A percentile compares a stretch with the other conserved stretches of the same genome.
phyloP scores from a whole-genome alignment of 2,888 invertebrate species.

The Nezara viridula region DNA sequence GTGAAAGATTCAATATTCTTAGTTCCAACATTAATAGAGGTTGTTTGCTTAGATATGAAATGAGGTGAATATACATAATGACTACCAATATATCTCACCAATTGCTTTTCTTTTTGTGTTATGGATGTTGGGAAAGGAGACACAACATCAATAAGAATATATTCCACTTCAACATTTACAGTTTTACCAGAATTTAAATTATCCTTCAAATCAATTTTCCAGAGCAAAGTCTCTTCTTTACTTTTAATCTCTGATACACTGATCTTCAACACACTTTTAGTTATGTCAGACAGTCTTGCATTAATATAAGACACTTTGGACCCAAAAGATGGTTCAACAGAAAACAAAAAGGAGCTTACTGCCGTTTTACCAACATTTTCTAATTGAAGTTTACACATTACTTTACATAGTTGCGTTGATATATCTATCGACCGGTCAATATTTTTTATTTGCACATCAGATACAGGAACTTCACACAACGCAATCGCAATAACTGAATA shows the following conservation, averaged over 20 bases:
- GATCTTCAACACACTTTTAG: constrained; percentile 68
- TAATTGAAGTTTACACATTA: constrained; percentile 82
- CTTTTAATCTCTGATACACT: constrained; percentile 72
- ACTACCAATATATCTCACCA: constrained; percentile 89
- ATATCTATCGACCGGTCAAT: constrained; percentile 90
- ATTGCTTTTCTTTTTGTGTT: constrained; percentile 92
- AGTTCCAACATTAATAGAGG: constrained; percentile 82
- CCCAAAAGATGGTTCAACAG: constrained; percentile 77
- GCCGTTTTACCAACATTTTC: constrained; percentile 85
- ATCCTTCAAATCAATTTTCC: constrained; percentile 75
- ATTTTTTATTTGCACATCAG: constrained; percentile 80
- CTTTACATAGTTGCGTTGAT: constrained; percentile 89
- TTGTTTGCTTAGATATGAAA: constrained; percentile 83
- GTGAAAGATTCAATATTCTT: constrained; percentile 86
- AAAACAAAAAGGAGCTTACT: constrained; percentile 79
- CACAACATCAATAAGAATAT: constrained; percentile 82
- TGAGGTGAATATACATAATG: constrained; percentile 90
- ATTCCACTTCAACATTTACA: constrained; percentile 75
- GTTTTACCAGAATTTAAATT: constrained; percentile 70
- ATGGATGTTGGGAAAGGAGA: constrained; percentile 90
- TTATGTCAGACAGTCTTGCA: constrained; percentile 71
- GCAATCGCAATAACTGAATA: not conserved
- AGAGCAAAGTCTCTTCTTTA: constrained; percentile 71
- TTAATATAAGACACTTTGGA: constrained; percentile 82
- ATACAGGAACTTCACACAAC: constrained; percentile 66